Evolutionary conservation across 2,797 vertebrate species (phyloP), one percentile per base, ranked within the genome.

Genomic region (Manis javanica): DNA sequence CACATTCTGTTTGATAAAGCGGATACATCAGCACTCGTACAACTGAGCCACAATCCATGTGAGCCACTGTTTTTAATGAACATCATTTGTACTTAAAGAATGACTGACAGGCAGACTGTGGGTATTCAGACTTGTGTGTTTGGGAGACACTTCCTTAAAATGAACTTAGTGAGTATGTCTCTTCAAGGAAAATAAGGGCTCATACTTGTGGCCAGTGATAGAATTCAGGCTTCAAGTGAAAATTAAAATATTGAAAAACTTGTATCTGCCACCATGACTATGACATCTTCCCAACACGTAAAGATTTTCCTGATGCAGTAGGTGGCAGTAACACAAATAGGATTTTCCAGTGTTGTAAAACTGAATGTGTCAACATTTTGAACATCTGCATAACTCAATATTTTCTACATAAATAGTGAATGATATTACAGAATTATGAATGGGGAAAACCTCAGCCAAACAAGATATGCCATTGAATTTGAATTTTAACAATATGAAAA

Each of bases 401-500:
- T 91, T 93, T 96, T 93, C 39, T 49, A 78, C 49, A 61, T 87
- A 26, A 39, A 51, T 15, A 61, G 18, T 66, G 46, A 42, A 69
- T 68, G 34, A 68, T 92, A 68, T 49, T 63, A 93, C 21, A 85
- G 53, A 96, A 77, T 77, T 23, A 7, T 72, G 5, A 26, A 9
- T 61, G 3, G 46, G 11, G 18, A 71, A 63, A 89, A 57, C 69
- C n/a, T 63, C 5, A 37, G 14, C 63, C 72, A 85, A 77, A 9
- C 21, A 75, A 93, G 61, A 90, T 87, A 83, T 37, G 39, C 57
- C 31, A 49, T n/a, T 84, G 51, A 69, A 61, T 78, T 84, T 92
- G 90, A 77, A 83, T 84, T 91, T 93, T 93, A 94, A 74, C 55
- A 90, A 51, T 78, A 66, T 87, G 37, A 84, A 86, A 34, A 51